phyloP scores from a whole-genome alignment of 2,113 vertebrate species.

The Paradisaea rubra region DNA sequence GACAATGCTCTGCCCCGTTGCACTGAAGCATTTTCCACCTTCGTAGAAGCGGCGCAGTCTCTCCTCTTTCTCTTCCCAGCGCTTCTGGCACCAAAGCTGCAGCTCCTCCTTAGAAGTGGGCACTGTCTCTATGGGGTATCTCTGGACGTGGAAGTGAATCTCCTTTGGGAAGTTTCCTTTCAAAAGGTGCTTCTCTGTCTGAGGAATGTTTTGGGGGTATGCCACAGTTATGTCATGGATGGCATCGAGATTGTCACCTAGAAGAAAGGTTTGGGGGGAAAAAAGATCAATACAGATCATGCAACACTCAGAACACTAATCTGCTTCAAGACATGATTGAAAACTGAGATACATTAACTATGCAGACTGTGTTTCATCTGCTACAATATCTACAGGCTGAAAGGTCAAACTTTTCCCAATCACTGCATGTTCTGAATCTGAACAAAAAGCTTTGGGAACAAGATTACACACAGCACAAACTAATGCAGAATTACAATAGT shows the following conservation, averaged over 20 bases:
- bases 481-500: background rate
- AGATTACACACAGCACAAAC: background rate
- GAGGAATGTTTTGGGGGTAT: conserved; percentile 92
- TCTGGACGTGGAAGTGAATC: conserved; percentile 91
- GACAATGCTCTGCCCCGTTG: conserved; percentile 61
- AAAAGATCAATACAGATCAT: background rate
- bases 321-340: background rate
- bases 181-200: conserved; percentile 91
- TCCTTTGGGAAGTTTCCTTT: conserved; percentile 87
- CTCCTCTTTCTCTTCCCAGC: conserved; percentile 92
- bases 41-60: conserved; percentile 85
- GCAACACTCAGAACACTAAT: background rate
- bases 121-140: conserved; percentile 78
- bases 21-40: conserved; percentile 72
- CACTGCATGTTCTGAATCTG: background rate
- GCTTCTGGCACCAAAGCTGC: conserved; percentile 87
- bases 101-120: conserved; percentile 77
- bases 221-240: conserved; percentile 96
- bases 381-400: background rate
- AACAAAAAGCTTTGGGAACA: background rate
- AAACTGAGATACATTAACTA: background rate
- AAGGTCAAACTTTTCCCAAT: background rate
- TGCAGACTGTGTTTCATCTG: background rate
- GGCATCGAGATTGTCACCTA: conserved; percentile 90
- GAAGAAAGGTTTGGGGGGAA: background rate